Base-by-base conservation (phyloP, 2,888 invertebrate species). In the Philopedon plagiatum region DNA sequence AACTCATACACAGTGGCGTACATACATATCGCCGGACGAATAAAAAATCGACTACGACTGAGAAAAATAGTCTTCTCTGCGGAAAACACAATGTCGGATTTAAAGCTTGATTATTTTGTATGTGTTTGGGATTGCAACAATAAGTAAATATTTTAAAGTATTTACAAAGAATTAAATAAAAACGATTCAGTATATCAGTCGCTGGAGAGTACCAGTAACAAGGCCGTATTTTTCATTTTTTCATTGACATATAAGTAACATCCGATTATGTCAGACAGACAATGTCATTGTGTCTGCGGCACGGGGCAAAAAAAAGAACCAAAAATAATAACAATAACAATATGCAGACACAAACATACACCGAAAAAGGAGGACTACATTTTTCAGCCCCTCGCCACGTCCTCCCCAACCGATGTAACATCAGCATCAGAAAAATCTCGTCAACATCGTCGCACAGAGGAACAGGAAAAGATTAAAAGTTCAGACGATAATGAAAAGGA, bases 251-350 rank as follows among this genome's bases (percentile, higher is more conserved):
- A 21, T 61, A n/a, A n/a, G n/a, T n/a, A 71, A 21, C 65, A 60
- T 64, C 60, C 34, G 23, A 54, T 15, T 54, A 66, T 66, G 69
- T 62, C 71, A 60, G 44, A 44, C 34, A 29, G 46, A 57, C 57
- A 39, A 62, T 74, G 13, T n/a, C n/a, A n/a, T n/a, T 74, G 74
- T 44, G 63, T 74, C 23, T 74, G 74, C 58, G 71, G 74, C 0
- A 66, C 51, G 62, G 39, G 71, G 26, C 62, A 67, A 15, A 63
- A 63, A 37, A 71, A 71, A 63, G 57, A 66, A 11, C 74, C 74
- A 9, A 63, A 71, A 13, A 37, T 63, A 49, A 74, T 74, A 18
- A 67, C 71, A 23, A 63, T 74, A 37, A 74, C 74, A 21, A 71
- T 62, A 32, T 74, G 74, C 44, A 66, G 23, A 58, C 54, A 67